These are phyloP conservation scores for Myotis davidii DNA, from an alignment of 2,113 vertebrate genomes.

Conservation along the genomic window DNA sequence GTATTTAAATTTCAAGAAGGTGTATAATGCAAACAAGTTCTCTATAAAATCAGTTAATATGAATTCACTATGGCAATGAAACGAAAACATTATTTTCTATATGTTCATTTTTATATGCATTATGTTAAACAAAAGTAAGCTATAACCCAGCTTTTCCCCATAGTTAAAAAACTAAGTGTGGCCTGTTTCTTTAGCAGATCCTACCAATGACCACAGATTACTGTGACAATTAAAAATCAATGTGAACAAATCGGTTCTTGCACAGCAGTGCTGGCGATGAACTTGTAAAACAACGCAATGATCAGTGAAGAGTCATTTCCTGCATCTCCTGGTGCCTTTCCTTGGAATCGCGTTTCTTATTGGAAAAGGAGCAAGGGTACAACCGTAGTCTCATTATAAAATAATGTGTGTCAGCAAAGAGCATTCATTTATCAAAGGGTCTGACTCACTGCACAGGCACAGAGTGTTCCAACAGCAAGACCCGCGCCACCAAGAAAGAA, in stretches of 20 bases:
- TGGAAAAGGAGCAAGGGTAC: conserved; percentile 17
- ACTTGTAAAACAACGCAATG: conserved; percentile 49
- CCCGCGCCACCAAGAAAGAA: neutral
- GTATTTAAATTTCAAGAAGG: conserved; percentile 53
- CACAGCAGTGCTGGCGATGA: conserved; percentile 44
- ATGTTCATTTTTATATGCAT: conserved; percentile 61
- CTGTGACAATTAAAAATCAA: conserved; percentile 66
- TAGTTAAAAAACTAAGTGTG: neutral
- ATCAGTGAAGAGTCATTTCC: conserved; percentile 49
- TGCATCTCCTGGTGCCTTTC: neutral
- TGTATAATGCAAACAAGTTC: conserved; percentile 70
- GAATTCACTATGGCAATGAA: conserved; percentile 51
- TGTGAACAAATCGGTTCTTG: conserved; percentile 59
- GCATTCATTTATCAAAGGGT: conserved; percentile 51
- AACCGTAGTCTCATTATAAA: neutral
- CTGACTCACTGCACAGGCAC: neutral
- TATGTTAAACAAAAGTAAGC: conserved; percentile 65
- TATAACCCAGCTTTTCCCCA: neutral
- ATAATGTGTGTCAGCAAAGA: neutral
- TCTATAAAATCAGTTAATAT: conserved; percentile 34
- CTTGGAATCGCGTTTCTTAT: neutral
- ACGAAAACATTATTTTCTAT: conserved; percentile 35
- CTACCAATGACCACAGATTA: neutral
- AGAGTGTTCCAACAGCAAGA: conserved; percentile 52
- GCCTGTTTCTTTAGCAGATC: neutral